Evolutionary conservation across 2,113 vertebrate genomes (phyloP).

Genomic region (Peromyscus leucopus): DNA sequence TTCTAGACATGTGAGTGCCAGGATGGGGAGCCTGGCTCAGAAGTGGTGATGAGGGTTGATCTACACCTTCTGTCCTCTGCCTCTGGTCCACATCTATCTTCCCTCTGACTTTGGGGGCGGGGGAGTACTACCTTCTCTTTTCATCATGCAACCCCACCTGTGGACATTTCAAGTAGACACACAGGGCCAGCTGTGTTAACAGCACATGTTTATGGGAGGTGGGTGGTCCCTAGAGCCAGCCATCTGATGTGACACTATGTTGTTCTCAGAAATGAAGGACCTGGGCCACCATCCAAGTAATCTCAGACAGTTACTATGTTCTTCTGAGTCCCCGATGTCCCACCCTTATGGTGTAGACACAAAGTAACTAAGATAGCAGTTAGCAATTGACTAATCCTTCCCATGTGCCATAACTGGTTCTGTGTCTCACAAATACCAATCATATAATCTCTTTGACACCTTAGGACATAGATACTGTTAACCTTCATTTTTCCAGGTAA

Average conservation of each 20-base stretch:
- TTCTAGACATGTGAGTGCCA: not conserved
- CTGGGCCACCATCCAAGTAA: not conserved
- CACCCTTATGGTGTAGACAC: not conserved
- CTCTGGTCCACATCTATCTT: not conserved
- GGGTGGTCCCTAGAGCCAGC: not conserved
- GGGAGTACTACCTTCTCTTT: not conserved
- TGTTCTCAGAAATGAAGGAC: not conserved
- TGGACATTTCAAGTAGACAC: not conserved
- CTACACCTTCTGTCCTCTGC: not conserved
- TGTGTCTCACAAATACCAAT: not conserved
- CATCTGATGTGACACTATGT: not conserved
- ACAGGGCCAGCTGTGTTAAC: not conserved
- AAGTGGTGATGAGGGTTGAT: not conserved
- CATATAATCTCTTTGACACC: not conserved
- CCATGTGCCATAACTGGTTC: not conserved
- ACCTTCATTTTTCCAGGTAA: not conserved
- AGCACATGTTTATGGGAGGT: not conserved
- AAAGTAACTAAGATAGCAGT: not conserved
- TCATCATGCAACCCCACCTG: not conserved
- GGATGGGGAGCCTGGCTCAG: not conserved
- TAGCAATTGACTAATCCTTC: not conserved
- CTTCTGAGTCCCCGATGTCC: not conserved
- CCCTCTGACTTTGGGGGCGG: not conserved
- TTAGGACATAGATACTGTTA: not conserved
- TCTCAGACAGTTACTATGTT: not conserved